Evolutionary conservation across 2,888 invertebrate species (phyloP).

Genomic region (Halocaridina rubra): DNA sequence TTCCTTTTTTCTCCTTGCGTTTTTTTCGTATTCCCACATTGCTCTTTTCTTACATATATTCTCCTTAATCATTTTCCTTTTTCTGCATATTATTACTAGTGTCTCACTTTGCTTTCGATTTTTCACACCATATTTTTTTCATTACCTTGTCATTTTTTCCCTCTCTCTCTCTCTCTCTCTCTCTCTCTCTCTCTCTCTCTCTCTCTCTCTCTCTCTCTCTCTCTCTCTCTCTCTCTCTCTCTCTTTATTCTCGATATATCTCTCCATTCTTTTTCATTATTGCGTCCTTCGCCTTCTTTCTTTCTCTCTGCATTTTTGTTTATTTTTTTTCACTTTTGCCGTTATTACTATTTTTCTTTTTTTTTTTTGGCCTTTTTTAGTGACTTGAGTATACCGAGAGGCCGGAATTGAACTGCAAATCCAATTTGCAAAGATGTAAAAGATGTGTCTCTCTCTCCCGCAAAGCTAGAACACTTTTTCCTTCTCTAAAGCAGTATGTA

Average conservation of each 20-base stretch:
- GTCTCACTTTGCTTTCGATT: neutral
- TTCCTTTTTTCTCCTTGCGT: neutral
- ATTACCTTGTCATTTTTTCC: neutral
- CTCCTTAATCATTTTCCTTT: neutral
- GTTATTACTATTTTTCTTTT: too few relatives aligned
- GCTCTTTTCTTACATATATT: neutral
- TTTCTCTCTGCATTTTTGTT: too few relatives aligned
- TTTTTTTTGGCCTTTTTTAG: too few relatives aligned
- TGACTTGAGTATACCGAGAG: too few relatives aligned
- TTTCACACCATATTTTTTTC: neutral
- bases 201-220: neutral
- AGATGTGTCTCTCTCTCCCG: too few relatives aligned
- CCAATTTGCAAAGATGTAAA: too few relatives aligned
- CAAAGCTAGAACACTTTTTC: too few relatives aligned
- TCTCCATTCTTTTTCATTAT: too few relatives aligned
- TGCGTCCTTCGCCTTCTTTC: neutral
- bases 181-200: neutral
- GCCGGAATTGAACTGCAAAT: neutral
- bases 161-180: neutral
- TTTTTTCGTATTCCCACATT: neutral
- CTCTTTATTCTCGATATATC: neutral
- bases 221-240: neutral
- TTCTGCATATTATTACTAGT: neutral
- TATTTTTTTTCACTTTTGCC: too few relatives aligned
- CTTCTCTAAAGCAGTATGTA: neutral